Percentiles rank a stretch among this genome's conserved stretches.
These are phyloP conservation scores for Myodes glareolus DNA, from an alignment of 2,113 vertebrate species.

Conservation along the genomic window DNA sequence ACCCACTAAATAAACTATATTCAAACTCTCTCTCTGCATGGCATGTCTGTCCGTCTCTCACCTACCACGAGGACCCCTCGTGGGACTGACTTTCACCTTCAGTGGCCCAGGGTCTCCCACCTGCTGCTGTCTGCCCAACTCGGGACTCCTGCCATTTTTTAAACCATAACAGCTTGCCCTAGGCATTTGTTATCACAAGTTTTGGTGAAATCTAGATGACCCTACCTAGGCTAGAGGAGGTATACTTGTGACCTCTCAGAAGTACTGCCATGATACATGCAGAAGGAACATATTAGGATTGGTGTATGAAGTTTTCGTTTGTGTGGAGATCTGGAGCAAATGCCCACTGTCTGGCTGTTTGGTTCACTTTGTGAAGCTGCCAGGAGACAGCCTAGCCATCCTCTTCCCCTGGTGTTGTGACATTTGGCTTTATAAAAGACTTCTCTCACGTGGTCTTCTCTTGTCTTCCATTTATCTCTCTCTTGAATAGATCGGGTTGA, in stretches of 20 bases:
- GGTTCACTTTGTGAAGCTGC: not conserved
- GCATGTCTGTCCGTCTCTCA: no score
- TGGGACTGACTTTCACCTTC: no score
- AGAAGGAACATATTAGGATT: not conserved
- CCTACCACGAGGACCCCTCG: no score
- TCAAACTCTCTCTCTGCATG: no score
- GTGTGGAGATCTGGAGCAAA: not conserved
- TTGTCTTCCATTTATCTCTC: not conserved
- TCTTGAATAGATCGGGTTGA: not conserved
- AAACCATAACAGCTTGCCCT: no score
- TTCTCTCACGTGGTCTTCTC: not conserved
- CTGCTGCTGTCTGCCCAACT: no score
- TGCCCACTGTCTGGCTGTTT: not conserved
- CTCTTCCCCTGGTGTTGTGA: not conserved
- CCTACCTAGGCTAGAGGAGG: not conserved
- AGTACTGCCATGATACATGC: no score
- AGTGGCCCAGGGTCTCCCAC: no score
- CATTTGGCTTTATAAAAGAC: not conserved
- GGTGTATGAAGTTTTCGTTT: not conserved
- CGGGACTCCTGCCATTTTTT: no score
- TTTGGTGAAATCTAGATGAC: not conserved
- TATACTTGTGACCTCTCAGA: not conserved
- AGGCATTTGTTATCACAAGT: not conserved
- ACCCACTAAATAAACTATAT: no score
- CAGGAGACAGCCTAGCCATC: not conserved